phyloP scores from a whole-genome alignment of 2,797 vertebrate species.

The Eulemur coronatus region DNA sequence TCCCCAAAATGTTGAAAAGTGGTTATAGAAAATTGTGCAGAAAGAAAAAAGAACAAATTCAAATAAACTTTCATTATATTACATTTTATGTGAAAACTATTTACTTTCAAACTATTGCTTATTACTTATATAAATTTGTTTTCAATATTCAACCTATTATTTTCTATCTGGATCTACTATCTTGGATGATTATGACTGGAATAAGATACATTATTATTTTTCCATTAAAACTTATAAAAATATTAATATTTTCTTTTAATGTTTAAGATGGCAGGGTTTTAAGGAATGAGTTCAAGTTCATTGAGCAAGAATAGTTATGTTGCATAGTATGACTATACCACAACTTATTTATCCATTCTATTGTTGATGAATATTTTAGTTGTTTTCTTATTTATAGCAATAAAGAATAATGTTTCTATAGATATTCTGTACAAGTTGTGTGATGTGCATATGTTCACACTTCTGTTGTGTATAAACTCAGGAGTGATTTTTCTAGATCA shows the following conservation, averaged over 20 bases:
- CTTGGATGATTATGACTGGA: background rate
- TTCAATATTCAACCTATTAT: background rate
- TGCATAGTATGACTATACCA: background rate
- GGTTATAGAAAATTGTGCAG: background rate
- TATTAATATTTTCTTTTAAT: background rate
- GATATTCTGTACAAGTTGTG: background rate
- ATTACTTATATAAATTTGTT: background rate
- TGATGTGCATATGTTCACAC: background rate
- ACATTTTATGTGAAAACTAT: background rate
- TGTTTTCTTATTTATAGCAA: background rate
- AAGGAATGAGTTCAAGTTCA: background rate
- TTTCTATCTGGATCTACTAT: background rate
- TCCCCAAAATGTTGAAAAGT: background rate
- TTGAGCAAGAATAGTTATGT: background rate
- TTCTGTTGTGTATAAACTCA: background rate
- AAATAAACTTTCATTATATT: background rate
- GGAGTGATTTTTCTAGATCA: background rate
- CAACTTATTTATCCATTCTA: background rate
- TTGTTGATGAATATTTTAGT: background rate
- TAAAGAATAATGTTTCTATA: background rate
- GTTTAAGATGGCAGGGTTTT: background rate
- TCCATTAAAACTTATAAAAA: background rate
- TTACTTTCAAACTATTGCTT: conserved; percentile 26
- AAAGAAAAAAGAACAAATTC: background rate
- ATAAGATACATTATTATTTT: background rate